Base-by-base conservation (phyloP, 1,140 invertebrate genomes). In the Lamellibrachia luymesi region DNA sequence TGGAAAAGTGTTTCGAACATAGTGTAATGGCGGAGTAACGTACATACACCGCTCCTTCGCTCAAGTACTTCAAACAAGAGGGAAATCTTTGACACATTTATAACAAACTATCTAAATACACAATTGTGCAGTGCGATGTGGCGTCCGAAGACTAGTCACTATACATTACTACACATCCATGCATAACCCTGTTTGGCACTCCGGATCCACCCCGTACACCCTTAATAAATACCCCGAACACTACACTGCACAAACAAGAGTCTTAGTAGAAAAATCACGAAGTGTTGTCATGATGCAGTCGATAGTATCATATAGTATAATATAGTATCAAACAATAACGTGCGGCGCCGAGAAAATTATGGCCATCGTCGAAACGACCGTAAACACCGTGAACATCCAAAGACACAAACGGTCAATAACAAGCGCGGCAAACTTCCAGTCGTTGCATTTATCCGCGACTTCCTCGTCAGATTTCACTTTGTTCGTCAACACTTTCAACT, bases 341-440 rank as follows among this genome's bases (percentile, higher is more conserved):
- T 93, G 51, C 4, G 96, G 96, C 0, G 96, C 96, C 0, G 95
- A 96, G 49, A 94, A 98, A 96, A 99, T 97, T 97, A 99, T 98
- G 96, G 98, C 98, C 97, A 98, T 98, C 95, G 99, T 99, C 95
- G 99, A 99, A 96, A 99, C 98, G 97, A 99, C 98, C 96, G 99
- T 99, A 97, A 99, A 99, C 96, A 99, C 97, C 96, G 98, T 98
- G 97, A 99, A 99, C 97, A 99, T 98, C 97, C 99, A 99, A 97
- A 99, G 98, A 97, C 99, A 99, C 97, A 99, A 94, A 97, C 99
- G 98, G 97, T 99, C 99, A 96, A 99, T 98, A 96, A 99, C 99
- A 98, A 99, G 99, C 96, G 99, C 99, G 96, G 99, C 99, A 97
- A 99, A 99, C 97, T 99, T 99, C 99, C 99, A 99, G 97, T 99